Evolutionary conservation across 2,797 vertebrate species (phyloP), one percentile per base, ranked within the genome.

Genomic region (Carcharodon carcharias): DNA sequence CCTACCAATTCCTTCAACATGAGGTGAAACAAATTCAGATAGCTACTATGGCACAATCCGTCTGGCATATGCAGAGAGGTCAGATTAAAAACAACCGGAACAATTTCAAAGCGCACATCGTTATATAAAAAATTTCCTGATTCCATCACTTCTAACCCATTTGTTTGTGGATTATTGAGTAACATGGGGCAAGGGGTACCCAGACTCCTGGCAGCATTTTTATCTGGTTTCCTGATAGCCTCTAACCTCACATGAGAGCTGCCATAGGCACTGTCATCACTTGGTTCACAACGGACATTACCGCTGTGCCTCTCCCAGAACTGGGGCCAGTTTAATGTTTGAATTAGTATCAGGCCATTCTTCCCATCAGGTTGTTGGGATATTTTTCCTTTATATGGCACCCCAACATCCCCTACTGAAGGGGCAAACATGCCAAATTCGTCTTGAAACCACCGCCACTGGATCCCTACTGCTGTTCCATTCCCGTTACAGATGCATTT

Each of bases 381-480:
- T 80, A 80, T 80, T n/a, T 80, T 80, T n/a, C 73, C 73, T 80
- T 80, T 80, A 40, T 80, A 80, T 40, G 73, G 73, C 73, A 80
- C 73, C 73, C 73, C 73, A 2, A 80, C 73, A 28, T 87, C 40
- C 85, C 85, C 85, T 54, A 50, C 4, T 5, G 23, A 40, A 14
- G 85, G 85, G 50, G 73, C 73, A 80, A 80, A 80, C 73, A 80
- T 80, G 35, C 73, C 73, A 80, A 80, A 80, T n/a, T 54, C 26
- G 6, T 50, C 45, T 3, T 87, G 73, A 23, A 54, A 50, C 85
- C 50, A 87, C 50, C 6, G 18, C 85, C 85, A 87, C 40, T 87
- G 85, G 85, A 87, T 87, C 4, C 85, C 85, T 26, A 54, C 18
- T 50, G 50, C 85, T 87, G 85, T 54, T 54, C 50, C 85, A 87